Percentiles rank a stretch among this genome's conserved stretches.
These are phyloP conservation scores for Agriotes lineatus DNA, from an alignment of 2,888 invertebrate genomes.

Conservation along the genomic window DNA sequence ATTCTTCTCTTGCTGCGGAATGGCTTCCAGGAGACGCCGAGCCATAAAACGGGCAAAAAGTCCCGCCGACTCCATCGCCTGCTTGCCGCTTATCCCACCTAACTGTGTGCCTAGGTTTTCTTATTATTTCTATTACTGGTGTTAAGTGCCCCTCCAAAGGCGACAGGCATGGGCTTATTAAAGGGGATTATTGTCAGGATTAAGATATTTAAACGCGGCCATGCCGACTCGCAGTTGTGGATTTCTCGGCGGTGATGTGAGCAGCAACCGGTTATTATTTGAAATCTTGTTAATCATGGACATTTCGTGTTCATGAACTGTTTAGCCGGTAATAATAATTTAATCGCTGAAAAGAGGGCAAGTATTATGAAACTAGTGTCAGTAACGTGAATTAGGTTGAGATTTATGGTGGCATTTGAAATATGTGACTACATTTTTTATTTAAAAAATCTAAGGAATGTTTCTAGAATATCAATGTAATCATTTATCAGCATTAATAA, in stretches of 20 bases:
- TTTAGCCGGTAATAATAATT: too few relatives aligned
- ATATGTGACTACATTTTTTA: too few relatives aligned
- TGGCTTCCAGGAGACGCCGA: constrained; percentile 54
- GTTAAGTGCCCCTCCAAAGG: neutral
- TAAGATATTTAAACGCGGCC: neutral
- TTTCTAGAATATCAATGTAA: too few relatives aligned
- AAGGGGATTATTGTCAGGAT: constrained; percentile 1
- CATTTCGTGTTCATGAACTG: too few relatives aligned
- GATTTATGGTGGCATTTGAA: too few relatives aligned
- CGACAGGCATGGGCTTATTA: constrained; percentile 1
- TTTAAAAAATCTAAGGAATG: too few relatives aligned
- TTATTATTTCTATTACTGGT: constrained; percentile 25
- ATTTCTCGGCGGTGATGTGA: neutral
- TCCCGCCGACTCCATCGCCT: constrained; percentile 34
- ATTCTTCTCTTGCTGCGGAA: constrained; percentile 53
- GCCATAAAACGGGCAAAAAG: constrained; percentile 43
- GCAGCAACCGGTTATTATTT: too few relatives aligned
- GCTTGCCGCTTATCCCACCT: constrained; percentile 32
- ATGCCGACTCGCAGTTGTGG: neutral
- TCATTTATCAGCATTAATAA: too few relatives aligned
- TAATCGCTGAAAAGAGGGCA: too few relatives aligned
- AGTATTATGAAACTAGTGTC: too few relatives aligned
- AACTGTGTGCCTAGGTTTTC: constrained; percentile 29
- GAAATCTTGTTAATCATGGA: too few relatives aligned
- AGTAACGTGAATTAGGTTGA: too few relatives aligned